These are phyloP conservation scores for Heliconius ethilla DNA, from an alignment of 2,888 invertebrate genomes.

Conservation along the genomic window DNA sequence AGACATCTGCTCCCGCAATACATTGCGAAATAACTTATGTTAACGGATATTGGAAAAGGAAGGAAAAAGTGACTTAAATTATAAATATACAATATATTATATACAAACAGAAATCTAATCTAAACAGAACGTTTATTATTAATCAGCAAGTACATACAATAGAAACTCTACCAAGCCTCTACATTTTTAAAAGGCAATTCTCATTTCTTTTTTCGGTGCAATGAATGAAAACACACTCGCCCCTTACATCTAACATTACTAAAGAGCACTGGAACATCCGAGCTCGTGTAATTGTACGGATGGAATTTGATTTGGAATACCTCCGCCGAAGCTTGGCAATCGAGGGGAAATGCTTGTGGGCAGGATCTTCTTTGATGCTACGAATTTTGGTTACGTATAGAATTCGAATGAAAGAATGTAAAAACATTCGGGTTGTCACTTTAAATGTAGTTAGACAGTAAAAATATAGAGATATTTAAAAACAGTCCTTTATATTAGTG, in stretches of 20 bases:
- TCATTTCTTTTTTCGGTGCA: background rate
- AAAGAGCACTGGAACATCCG: conserved; percentile 24
- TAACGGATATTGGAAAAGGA: no score
- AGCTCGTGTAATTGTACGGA: conserved; percentile 27
- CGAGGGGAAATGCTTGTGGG: conserved; percentile 26
- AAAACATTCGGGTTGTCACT: background rate
- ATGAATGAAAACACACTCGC: conserved; percentile 21
- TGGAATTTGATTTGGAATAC: conserved; percentile 34
- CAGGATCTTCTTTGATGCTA: conserved; percentile 26
- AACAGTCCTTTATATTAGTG: background rate
- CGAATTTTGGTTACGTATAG: conserved; percentile 22
- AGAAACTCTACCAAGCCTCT: background rate
- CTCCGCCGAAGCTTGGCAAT: conserved; percentile 25
- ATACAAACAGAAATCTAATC: no score
- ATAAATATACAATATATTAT: no score
- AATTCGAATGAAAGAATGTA: conserved; percentile 15
- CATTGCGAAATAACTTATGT: no score
- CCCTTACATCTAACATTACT: conserved; percentile 12
- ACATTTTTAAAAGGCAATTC: conserved; percentile 13
- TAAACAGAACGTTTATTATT: no score
- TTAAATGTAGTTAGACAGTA: background rate
- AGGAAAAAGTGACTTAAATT: no score
- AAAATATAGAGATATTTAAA: background rate
- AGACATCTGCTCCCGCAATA: no score
- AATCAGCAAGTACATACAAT: no score